phyloP scores from a whole-genome alignment of 2,888 invertebrate genomes.

The Rhopalosiphum nymphaeae region DNA sequence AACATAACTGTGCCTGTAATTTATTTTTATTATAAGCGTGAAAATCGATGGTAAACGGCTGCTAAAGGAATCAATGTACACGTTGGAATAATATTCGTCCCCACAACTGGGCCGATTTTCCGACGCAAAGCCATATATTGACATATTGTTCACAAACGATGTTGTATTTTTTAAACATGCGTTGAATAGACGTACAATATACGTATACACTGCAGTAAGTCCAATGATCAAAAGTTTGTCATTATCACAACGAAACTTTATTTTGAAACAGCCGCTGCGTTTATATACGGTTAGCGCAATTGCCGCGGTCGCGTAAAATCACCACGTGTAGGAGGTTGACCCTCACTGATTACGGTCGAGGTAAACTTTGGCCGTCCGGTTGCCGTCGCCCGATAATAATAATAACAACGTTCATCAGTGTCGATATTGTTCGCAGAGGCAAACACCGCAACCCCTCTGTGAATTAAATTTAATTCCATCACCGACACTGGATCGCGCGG shows the following conservation, averaged over 20 bases:
- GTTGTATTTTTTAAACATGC: background rate
- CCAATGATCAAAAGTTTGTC: background rate
- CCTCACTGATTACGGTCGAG: conserved; percentile 23
- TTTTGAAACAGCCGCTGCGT: background rate
- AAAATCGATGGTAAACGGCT: conserved; percentile 41
- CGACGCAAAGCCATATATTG: background rate
- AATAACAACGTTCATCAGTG: conserved; percentile 29
- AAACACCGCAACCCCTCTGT: background rate
- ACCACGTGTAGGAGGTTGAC: background rate
- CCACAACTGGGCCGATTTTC: too few species aligned
- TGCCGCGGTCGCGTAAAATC: background rate
- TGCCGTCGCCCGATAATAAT: background rate
- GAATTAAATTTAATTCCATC: conserved; percentile 31
- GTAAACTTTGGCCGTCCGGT: conserved; percentile 15
- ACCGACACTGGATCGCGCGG: background rate
- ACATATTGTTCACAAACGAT: background rate
- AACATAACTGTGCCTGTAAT: conserved; percentile 9
- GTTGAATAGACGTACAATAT: background rate
- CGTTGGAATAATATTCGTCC: background rate
- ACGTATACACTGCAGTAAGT: background rate
- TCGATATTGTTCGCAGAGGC: conserved; percentile 43
- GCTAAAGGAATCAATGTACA: background rate
- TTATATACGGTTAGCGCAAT: conserved; percentile 5
- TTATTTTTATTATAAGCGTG: conserved; percentile 44
- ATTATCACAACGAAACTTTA: background rate